Evolutionary conservation across 2,888 invertebrate genomes (phyloP).

Genomic region (Ornithoptera priamus): DNA sequence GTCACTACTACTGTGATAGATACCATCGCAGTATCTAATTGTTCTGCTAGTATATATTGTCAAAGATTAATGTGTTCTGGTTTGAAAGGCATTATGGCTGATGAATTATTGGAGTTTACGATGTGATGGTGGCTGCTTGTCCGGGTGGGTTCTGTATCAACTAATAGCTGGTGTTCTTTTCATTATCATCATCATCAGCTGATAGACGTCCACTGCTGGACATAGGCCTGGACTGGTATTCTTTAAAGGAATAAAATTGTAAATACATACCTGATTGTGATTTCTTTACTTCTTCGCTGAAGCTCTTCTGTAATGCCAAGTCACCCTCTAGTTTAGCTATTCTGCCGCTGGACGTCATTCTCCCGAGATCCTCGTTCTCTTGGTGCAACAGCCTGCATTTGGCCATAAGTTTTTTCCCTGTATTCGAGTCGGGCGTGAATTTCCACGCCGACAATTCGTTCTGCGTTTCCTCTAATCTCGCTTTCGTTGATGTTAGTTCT

Average conservation of each 20-base stretch:
- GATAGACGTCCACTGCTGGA: too few species aligned
- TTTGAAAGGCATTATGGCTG: too few species aligned
- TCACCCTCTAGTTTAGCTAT: slow-evolving; percentile 97
- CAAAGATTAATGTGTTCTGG: too few species aligned
- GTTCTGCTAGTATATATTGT: too few species aligned
- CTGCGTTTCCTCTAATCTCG: slow-evolving; percentile 96
- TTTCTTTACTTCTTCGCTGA: slow-evolving; percentile 97
- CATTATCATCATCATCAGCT: too few species aligned
- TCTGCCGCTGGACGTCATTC: slow-evolving; percentile 96
- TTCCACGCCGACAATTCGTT: slow-evolving; percentile 99
- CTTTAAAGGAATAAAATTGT: neutral
- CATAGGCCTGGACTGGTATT: too few species aligned
- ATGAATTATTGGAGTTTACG: too few species aligned
- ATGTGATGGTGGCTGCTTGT: too few species aligned
- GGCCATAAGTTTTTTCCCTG: slow-evolving; percentile 98
- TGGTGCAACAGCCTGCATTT: slow-evolving; percentile 96
- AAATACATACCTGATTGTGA: slow-evolving; percentile 90
- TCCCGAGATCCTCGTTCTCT: slow-evolving; percentile 98
- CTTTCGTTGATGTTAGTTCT: slow-evolving; percentile 93
- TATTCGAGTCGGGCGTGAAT: slow-evolving; percentile 99
- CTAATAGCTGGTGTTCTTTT: too few species aligned
- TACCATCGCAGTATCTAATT: too few species aligned
- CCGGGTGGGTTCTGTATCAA: too few species aligned
- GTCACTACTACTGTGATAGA: neutral
- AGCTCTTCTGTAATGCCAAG: slow-evolving; percentile 95